Conservation (phyloP, 2,113 vertebrate species). For the Pygoscelis adeliae region DNA sequence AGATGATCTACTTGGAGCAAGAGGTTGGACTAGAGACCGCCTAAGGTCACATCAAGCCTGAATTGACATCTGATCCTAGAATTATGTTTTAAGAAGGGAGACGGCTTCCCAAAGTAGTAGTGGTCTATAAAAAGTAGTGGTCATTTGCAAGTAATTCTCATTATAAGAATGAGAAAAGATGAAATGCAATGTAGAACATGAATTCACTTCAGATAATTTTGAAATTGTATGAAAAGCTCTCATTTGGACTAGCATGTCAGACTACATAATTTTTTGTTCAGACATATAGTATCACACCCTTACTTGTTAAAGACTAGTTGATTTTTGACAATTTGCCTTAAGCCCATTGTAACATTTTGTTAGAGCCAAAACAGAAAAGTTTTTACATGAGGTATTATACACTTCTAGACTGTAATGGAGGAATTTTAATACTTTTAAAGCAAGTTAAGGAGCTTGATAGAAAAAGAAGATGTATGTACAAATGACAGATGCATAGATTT, state of each 20-base stretch:
- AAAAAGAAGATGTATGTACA: background rate
- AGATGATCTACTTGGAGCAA: background rate
- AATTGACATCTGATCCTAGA: background rate
- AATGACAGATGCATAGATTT: background rate
- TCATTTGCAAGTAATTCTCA: background rate
- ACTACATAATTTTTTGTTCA: background rate
- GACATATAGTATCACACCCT: background rate
- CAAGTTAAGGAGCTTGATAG: background rate
- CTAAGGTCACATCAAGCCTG: background rate
- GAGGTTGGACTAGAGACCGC: background rate
- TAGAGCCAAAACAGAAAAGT: background rate
- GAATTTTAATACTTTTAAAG: background rate
- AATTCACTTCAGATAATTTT: background rate
- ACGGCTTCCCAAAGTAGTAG: background rate
- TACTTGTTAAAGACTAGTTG: accelerated
- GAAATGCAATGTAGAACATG: background rate
- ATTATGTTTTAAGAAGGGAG: background rate
- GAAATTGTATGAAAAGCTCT: background rate
- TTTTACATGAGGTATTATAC: background rate
- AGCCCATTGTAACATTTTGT: background rate
- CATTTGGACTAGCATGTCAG: background rate
- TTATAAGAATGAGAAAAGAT: background rate
- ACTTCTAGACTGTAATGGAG: background rate
- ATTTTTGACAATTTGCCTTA: background rate
- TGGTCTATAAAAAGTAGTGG: background rate